Evolutionary conservation across 2,888 invertebrate species (phyloP).

Genomic region (Aspidiotus destructor): DNA sequence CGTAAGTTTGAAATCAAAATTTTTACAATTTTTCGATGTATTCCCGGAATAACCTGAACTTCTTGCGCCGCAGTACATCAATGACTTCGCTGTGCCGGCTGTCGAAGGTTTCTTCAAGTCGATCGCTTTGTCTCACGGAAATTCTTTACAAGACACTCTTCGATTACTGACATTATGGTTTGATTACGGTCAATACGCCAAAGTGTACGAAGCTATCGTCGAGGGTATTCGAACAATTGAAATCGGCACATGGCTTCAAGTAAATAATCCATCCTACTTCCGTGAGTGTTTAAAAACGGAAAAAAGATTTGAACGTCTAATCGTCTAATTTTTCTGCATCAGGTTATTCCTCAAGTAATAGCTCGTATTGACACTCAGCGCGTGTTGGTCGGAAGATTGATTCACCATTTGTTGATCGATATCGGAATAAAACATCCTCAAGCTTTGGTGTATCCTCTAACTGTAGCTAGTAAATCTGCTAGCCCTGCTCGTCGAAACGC

Average conservation of each 20-base stretch:
- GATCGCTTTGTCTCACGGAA: slow-evolving; percentile 82
- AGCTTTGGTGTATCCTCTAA: slow-evolving; percentile 92
- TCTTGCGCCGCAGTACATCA: slow-evolving; percentile 48
- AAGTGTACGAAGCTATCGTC: slow-evolving; percentile 85
- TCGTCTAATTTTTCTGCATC: slow-evolving; percentile 1
- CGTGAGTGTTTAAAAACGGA: not conserved
- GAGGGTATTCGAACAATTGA: slow-evolving; percentile 89
- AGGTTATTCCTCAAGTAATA: slow-evolving; percentile 95
- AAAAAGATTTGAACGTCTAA: too few species aligned
- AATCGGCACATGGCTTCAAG: slow-evolving; percentile 96
- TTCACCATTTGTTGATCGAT: slow-evolving; percentile 87
- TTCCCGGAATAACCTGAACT: not conserved
- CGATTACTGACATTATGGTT: slow-evolving; percentile 95
- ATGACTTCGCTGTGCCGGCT: slow-evolving; percentile 81
- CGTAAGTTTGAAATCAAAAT: slow-evolving; percentile 6
- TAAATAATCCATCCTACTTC: slow-evolving; percentile 37
- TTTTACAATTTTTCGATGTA: not conserved
- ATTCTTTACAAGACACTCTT: slow-evolving; percentile 90
- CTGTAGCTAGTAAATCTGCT: slow-evolving; percentile 92
- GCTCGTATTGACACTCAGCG: slow-evolving; percentile 93
- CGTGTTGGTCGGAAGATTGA: slow-evolving; percentile 75
- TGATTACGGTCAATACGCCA: slow-evolving; percentile 88
- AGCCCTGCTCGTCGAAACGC: slow-evolving; percentile 74
- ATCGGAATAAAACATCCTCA: slow-evolving; percentile 96
- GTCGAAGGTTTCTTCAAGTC: slow-evolving; percentile 94